Evolutionary conservation across 1,140 invertebrate genomes (phyloP).

Genomic region (Halyomorpha halys): DNA sequence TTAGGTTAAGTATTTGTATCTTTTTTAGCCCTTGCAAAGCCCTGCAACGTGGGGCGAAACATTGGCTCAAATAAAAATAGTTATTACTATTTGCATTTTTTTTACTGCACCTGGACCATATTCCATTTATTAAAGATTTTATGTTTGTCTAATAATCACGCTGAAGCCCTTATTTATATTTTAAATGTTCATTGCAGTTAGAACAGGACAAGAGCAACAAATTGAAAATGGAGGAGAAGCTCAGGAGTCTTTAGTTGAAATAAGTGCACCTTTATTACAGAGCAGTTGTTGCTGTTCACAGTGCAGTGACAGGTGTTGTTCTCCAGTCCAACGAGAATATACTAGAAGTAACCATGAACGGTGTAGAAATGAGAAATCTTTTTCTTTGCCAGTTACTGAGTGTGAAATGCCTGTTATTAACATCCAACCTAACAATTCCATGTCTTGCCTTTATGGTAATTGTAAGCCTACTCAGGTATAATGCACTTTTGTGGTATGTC

Average conservation of each 20-base stretch:
- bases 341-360: conserved; percentile 19
- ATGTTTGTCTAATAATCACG: too few relatives aligned
- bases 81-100: too few relatives aligned
- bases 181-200: not conserved
- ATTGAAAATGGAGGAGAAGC: not conserved
- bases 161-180: not conserved
- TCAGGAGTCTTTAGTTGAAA: not conserved
- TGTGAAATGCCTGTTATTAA: conserved; percentile 2
- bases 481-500: not conserved
- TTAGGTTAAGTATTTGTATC: too few relatives aligned
- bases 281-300: not conserved
- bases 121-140: too few relatives aligned
- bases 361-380: conserved; percentile 13
- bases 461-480: conserved; percentile 20
- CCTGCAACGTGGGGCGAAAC: too few relatives aligned
- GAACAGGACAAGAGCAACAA: not conserved
- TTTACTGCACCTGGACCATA: too few relatives aligned
- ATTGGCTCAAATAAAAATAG: too few relatives aligned
- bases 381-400: conserved; percentile 15
- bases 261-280: conserved; percentile 16
- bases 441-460: conserved; percentile 16
- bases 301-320: not conserved
- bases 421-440: conserved; percentile 22
- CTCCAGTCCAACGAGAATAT: conserved; percentile 4
- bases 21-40: too few relatives aligned